Percentiles rank a stretch among this genome's conserved stretches.
Evolutionary conservation across 2,888 invertebrate species (phyloP).

Genomic region (Agrenia bidenticulata): DNA sequence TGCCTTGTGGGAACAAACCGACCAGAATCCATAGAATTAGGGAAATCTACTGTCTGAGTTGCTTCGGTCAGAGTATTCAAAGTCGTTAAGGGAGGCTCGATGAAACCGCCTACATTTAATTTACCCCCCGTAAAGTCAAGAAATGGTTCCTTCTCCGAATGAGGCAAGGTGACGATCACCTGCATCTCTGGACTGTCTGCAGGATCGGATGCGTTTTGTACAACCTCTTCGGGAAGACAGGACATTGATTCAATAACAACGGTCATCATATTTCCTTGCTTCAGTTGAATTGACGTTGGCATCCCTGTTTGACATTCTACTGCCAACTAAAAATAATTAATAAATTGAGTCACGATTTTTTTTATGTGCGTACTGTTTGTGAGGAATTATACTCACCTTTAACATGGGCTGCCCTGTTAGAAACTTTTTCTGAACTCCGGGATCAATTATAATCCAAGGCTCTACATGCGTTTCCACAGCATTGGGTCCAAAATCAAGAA

Average conservation of each 20-base stretch:
- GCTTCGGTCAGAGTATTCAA: not conserved
- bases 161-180: constrained; percentile 17
- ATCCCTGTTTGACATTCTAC: constrained; percentile 16
- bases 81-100: constrained; percentile 17
- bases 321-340: constrained; percentile 11
- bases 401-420: not conserved
- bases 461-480: constrained; percentile 21
- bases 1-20: constrained; percentile 3
- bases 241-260: constrained; percentile 22
- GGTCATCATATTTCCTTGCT: constrained; percentile 33
- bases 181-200: constrained; percentile 6
- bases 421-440: not conserved
- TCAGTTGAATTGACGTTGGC: constrained; percentile 16
- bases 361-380: no score
- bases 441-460: constrained; percentile 25
- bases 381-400: not conserved
- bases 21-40: not conserved
- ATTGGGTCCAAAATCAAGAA: constrained; percentile 16
- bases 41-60: constrained; percentile 12
- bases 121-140: constrained; percentile 19
- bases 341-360: no score
- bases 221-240: constrained; percentile 21
- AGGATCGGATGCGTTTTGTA: constrained; percentile 3
- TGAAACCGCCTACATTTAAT: not conserved
- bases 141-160: constrained; percentile 14